A percentile compares a stretch with the other conserved stretches of the same genome.
Conservation (phyloP, 2,888 invertebrate species). For the Drosophila neotestacea region DNA sequence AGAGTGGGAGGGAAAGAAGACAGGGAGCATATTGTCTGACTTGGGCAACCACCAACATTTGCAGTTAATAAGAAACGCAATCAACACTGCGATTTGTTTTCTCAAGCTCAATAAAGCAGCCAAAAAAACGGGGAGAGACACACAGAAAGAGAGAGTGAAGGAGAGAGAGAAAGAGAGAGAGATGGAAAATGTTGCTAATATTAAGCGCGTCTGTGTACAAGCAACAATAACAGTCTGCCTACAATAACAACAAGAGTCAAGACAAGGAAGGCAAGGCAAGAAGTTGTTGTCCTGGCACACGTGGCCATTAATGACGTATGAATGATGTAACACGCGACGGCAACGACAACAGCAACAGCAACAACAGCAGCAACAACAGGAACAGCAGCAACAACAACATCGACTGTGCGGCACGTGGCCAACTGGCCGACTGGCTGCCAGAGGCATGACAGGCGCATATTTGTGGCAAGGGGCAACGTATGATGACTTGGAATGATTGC, state of each 20-base stretch:
- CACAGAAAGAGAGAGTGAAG: slow-evolving; percentile 1
- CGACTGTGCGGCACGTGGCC: slow-evolving; percentile 68
- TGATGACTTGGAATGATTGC: slow-evolving; percentile 55
- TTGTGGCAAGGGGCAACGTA: slow-evolving; percentile 1
- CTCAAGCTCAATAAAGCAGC: slow-evolving; percentile 74
- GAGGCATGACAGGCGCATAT: slow-evolving; percentile 66
- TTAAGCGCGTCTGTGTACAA: slow-evolving; percentile 57
- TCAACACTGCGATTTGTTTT: slow-evolving; percentile 83
- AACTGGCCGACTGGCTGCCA: slow-evolving; percentile 61
- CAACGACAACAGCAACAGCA: slow-evolving; percentile 18
- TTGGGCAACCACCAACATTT: slow-evolving; percentile 61
- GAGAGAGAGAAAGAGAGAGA: not conserved
- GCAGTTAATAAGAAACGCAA: slow-evolving; percentile 82
- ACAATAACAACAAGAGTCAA: slow-evolving; percentile 61
- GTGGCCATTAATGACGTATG: slow-evolving; percentile 86
- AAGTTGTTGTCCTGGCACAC: slow-evolving; percentile 75
- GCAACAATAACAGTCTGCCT: slow-evolving; percentile 74
- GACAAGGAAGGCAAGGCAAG: slow-evolving; percentile 13
- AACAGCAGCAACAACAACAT: slow-evolving; percentile 6
- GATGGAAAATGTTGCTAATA: slow-evolving; percentile 64
- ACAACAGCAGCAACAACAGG: not conserved
- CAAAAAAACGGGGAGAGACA: slow-evolving; percentile 19
- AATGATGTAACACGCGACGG: slow-evolving; percentile 86
- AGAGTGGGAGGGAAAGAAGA: slow-evolving; percentile 19
- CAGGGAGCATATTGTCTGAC: slow-evolving; percentile 75